Percentiles rank a stretch among this genome's conserved stretches.
Evolutionary conservation across 2,888 invertebrate species (phyloP).

Genomic region (Diplazon laetatorius): DNA sequence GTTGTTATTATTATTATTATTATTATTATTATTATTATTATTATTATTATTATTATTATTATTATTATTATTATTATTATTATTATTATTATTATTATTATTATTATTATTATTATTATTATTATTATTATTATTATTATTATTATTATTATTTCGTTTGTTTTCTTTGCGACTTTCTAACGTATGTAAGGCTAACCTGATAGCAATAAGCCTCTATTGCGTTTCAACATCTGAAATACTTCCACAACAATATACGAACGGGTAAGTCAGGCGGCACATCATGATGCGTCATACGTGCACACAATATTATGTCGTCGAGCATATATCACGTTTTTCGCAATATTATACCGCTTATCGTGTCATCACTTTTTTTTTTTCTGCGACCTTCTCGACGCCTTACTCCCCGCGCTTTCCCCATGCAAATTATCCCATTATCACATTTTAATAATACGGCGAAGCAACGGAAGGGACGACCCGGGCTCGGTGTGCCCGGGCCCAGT

Average conservation of each 20-base stretch:
- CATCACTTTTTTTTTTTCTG: constrained; percentile 20
- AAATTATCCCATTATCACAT: constrained; percentile 59
- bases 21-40: too few species aligned
- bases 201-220: constrained; percentile 5
- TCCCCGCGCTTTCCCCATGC: constrained; percentile 58
- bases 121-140: background rate
- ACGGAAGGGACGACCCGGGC: constrained; percentile 19
- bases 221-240: constrained; percentile 6
- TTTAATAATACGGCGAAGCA: constrained; percentile 54
- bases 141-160: too few species aligned
- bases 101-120: too few species aligned
- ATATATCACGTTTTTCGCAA: constrained; percentile 19
- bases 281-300: constrained; percentile 2
- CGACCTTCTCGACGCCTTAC: background rate
- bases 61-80: background rate
- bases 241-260: background rate
- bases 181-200: background rate
- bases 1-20: too few species aligned
- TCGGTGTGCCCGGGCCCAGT: background rate
- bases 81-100: constrained; percentile 1
- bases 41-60: background rate
- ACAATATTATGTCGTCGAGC: background rate
- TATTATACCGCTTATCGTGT: constrained; percentile 44
- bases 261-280: constrained; percentile 5
- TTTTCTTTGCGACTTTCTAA: background rate